A percentile compares a stretch with the other conserved stretches of the same genome.
Evolutionary conservation across 1,140 invertebrate genomes (phyloP).

Genomic region (Nephila pilipes): DNA sequence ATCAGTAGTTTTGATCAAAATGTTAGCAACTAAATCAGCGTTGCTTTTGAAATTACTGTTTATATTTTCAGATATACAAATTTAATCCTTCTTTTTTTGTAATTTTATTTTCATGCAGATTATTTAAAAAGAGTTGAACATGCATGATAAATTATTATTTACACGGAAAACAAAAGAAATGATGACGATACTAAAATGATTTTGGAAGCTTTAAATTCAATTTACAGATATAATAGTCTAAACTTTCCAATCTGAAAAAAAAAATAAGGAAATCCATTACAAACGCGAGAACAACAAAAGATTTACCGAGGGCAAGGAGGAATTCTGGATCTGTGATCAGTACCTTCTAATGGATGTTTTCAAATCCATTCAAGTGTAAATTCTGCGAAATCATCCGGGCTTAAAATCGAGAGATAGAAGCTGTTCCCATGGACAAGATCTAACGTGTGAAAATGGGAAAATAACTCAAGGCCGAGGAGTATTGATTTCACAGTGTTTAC

Average conservation of each 20-base stretch:
- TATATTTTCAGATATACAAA: no score
- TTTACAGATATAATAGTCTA: not conserved
- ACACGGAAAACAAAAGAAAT: no score
- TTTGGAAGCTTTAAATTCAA: no score
- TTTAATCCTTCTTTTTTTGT: no score
- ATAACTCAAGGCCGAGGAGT: not conserved
- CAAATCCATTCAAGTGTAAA: not conserved
- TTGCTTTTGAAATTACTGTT: no score
- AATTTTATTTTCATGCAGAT: no score
- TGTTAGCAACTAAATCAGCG: no score
- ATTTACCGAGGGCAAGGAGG: not conserved
- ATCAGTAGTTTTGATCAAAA: no score
- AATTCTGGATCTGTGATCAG: not conserved
- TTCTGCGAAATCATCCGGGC: not conserved
- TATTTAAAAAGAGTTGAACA: no score
- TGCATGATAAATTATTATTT: no score
- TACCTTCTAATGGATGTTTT: not conserved
- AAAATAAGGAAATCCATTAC: not conserved
- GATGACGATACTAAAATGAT: no score
- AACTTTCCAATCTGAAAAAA: no score
- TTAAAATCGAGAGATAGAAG: not conserved
- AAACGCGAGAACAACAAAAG: not conserved
- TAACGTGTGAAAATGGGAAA: not conserved
- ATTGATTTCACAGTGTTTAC: slow-evolving; percentile 29
- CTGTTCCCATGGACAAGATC: not conserved